These are phyloP conservation scores for Litoditis marina DNA, from an alignment of 2,888 invertebrate genomes.

Conservation along the genomic window DNA sequence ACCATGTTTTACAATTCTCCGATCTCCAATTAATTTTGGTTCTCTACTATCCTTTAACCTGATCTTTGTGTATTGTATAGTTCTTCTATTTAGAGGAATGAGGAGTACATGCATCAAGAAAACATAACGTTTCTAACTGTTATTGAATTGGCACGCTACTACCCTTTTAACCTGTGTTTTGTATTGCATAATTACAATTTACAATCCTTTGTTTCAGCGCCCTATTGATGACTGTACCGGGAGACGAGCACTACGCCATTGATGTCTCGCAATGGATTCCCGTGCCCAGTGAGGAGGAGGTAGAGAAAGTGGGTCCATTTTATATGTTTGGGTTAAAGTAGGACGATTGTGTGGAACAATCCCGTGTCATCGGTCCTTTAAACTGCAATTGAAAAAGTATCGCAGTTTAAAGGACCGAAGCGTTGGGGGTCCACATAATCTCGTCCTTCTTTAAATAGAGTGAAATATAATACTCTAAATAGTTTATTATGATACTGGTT, in stretches of 20 bases:
- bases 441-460: no score
- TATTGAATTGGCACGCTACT: neutral
- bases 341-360: no score
- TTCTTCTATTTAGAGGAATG: no score
- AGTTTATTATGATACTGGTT: no score
- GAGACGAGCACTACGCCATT: constrained; percentile 48
- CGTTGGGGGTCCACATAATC: no score
- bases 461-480: no score
- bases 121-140: neutral
- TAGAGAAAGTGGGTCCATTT: constrained; percentile 54
- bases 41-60: neutral
- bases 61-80: neutral
- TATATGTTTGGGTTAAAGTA: no score
- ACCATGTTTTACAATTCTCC: no score
- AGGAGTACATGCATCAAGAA: neutral
- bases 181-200: neutral
- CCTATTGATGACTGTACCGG: constrained; percentile 50
- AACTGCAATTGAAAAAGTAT: no score
- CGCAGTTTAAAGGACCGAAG: no score
- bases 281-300: constrained; percentile 54
- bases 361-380: no score
- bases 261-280: constrained; percentile 53
- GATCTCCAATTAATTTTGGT: no score
- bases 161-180: neutral
- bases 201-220: constrained; percentile 27